Conservation (phyloP, 2,113 vertebrate species). For the Candoia aspera region DNA sequence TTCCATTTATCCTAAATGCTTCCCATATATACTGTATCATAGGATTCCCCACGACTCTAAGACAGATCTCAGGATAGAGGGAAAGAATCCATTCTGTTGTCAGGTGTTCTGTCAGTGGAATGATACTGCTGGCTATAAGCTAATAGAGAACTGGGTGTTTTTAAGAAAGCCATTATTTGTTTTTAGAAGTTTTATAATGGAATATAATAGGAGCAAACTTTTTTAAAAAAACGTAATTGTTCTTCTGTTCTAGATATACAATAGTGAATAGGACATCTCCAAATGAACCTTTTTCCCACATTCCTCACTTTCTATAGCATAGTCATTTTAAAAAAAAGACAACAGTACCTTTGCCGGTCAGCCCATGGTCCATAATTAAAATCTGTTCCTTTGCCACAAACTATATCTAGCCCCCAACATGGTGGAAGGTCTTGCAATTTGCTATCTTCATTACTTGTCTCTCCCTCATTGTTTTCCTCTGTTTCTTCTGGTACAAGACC, state of each 20-base stretch:
- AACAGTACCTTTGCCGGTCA: slow-evolving; percentile 90
- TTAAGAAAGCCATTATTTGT: not conserved
- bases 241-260: not conserved
- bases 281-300: not conserved
- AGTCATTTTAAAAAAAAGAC: slow-evolving; percentile 18
- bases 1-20: too few relatives aligned
- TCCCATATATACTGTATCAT: too few relatives aligned
- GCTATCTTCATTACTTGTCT: slow-evolving; percentile 84
- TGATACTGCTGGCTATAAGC: not conserved
- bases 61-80: too few relatives aligned
- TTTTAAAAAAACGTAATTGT: not conserved
- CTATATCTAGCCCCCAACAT: slow-evolving; percentile 96
- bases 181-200: not conserved
- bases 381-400: slow-evolving; percentile 98
- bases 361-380: slow-evolving; percentile 99
- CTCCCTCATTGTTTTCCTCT: slow-evolving; percentile 83
- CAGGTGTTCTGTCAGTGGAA: not conserved
- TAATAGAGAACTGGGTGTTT: not conserved
- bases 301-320: not conserved
- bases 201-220: not conserved
- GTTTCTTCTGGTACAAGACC: slow-evolving; percentile 92
- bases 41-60: too few relatives aligned
- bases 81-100: not conserved
- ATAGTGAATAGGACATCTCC: not conserved
- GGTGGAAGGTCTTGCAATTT: slow-evolving; percentile 96